Percentiles rank a stretch among this genome's conserved stretches.
Conservation (phyloP, 1,140 invertebrate genomes). For the Streblospio benedicti region DNA sequence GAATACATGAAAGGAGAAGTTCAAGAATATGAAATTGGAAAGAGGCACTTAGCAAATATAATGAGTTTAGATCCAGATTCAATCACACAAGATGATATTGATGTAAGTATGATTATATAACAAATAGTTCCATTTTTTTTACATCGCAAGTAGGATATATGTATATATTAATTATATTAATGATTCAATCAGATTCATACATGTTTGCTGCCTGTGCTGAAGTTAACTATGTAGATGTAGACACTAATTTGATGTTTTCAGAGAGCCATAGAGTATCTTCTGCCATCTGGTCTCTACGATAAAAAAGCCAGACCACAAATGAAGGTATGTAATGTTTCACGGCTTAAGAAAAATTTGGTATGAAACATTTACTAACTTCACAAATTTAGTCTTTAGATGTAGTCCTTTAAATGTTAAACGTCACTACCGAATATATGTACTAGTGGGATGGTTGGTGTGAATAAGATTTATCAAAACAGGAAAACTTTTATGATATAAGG, state of each 20-base stretch:
- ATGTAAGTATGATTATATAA: constrained; percentile 61
- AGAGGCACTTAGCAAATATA: constrained; percentile 92
- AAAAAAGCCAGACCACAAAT: constrained; percentile 72
- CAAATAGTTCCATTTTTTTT: too few species aligned
- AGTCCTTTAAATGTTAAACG: too few species aligned
- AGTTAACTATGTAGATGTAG: too few species aligned
- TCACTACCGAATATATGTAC: too few species aligned
- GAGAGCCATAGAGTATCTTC: constrained; percentile 79
- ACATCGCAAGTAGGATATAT: too few species aligned
- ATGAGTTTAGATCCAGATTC: constrained; percentile 85
- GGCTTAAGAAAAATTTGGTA: background rate
- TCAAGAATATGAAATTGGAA: constrained; percentile 79
- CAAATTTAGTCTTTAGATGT: too few species aligned
- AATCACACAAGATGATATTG: constrained; percentile 77
- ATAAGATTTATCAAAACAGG: too few species aligned
- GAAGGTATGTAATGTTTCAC: constrained; percentile 45
- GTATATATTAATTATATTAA: background rate
- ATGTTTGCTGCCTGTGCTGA: background rate
- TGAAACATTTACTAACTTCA: too few species aligned
- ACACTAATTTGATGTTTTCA: too few species aligned
- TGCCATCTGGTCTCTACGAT: constrained; percentile 82
- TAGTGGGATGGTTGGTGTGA: too few species aligned
- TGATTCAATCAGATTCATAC: constrained; percentile 6
- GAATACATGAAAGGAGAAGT: constrained; percentile 75
- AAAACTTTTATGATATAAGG: too few species aligned